These are phyloP conservation scores for Palaemon carinicauda DNA, from an alignment of 1,140 invertebrate species.

Conservation along the genomic window DNA sequence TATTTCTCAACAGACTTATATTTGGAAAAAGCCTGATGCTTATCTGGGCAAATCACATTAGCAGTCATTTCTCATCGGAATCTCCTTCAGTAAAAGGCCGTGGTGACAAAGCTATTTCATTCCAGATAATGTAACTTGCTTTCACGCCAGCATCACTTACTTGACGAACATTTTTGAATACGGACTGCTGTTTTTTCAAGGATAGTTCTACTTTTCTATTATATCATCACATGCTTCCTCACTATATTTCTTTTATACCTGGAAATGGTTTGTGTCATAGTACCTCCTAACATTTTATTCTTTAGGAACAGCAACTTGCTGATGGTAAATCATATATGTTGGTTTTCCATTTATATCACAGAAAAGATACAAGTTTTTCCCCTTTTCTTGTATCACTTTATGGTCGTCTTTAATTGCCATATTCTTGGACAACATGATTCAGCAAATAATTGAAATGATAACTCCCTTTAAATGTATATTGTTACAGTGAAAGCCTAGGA, in stretches of 20 bases:
- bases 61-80: not conserved
- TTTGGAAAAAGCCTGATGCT: not conserved
- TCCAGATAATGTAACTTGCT: not conserved
- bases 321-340: no score
- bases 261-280: not conserved
- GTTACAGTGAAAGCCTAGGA: no score
- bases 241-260: not conserved
- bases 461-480: no score
- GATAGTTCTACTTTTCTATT: not conserved
- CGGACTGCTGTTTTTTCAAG: not conserved
- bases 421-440: no score
- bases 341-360: no score
- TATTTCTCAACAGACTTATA: constrained; percentile 13
- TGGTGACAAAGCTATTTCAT: not conserved
- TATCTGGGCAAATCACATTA: not conserved
- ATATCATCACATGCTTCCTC: not conserved
- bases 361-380: no score
- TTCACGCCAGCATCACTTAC: not conserved
- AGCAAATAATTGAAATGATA: no score
- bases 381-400: no score
- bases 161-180: constrained; percentile 6
- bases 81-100: not conserved
- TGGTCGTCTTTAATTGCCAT: no score
- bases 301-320: no score
- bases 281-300: not conserved